phyloP scores from a whole-genome alignment of 1,140 invertebrate species.

The Heterodera schachtii region DNA sequence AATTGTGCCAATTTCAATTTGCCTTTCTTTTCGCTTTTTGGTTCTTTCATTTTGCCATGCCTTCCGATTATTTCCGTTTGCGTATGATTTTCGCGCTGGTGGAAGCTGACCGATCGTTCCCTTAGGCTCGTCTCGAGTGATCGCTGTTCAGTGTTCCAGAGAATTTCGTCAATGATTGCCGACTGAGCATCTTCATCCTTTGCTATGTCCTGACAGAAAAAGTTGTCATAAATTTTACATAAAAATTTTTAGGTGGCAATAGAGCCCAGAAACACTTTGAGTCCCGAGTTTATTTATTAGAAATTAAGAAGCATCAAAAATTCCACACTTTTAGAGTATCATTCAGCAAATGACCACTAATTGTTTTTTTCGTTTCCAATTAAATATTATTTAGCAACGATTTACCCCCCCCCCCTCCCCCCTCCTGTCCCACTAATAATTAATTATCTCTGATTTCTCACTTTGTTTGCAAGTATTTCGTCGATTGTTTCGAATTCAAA shows the following conservation, averaged over 20 bases:
- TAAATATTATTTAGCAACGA: no score
- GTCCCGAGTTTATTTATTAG: no score
- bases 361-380: no score
- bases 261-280: no score
- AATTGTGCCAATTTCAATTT: not conserved
- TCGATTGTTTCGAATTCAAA: conserved; percentile 53
- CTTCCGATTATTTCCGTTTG: conserved; percentile 56
- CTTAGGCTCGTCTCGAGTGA: not conserved
- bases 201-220: conserved; percentile 23
- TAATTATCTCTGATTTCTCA: not conserved
- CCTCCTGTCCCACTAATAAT: no score
- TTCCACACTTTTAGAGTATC: no score
- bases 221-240: no score
- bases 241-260: no score
- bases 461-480: conserved; percentile 21
- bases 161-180: conserved; percentile 51
- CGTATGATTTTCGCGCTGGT: conserved; percentile 47
- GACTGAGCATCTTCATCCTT: conserved; percentile 45
- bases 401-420: no score
- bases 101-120: conserved; percentile 29
- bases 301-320: no score
- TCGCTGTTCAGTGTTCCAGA: conserved; percentile 37
- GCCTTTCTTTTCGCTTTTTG: not conserved
- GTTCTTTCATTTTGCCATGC: conserved; percentile 29
- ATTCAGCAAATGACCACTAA: no score